Base-by-base conservation (phyloP, 2,888 invertebrate genomes). In the Limnephilus lunatus region DNA sequence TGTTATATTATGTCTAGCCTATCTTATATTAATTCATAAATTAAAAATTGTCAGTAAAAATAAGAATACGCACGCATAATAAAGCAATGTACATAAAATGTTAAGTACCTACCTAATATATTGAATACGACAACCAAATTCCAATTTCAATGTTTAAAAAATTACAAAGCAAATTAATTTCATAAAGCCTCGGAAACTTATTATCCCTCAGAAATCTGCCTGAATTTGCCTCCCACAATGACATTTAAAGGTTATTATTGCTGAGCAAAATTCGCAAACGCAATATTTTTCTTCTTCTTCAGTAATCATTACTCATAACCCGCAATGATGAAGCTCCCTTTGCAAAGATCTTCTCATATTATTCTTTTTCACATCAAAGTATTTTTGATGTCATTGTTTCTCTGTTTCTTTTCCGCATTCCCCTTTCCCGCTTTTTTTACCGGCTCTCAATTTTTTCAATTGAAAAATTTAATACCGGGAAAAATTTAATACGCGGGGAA, bases 351-450 rank as follows among this genome's bases (percentile, higher is more conserved):
- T 30, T 86, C n/a, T n/a, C 68, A 68, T 68, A 25, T 85, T 85
- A 32, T 89, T 80, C 32, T 91, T 91, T 90, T 88, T 89, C 90
- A 93, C 93, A 92, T 93, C 93, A 93, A 93, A 93, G 92, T 32
- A 53, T 91, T 92, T 92, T 93, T 92, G 92, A 93, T 85, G 90
- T 92, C 90, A 93, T 93, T 93, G 93, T 93, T 92, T 93, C 92
- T 89, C 85, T 85, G 89, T 91, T 91, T 81, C 89, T 53, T 91
- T 89, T 39, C 48, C 81, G 35, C 31, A 25, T 86, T 82, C n/a
- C 25, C 89, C 48, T 82, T 30, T 35, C 68, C 31, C 44, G 53
- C 89, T 48, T 82, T 44, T 89, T 91, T 90, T 83, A 39, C 83
- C 85, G 30, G 85, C 85, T 90, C 86, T 92, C 90, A 85, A 91